A percentile compares a stretch with the other conserved stretches of the same genome.
These are phyloP conservation scores for Celastrina argiolus DNA, from an alignment of 2,888 invertebrate species.

Conservation along the genomic window DNA sequence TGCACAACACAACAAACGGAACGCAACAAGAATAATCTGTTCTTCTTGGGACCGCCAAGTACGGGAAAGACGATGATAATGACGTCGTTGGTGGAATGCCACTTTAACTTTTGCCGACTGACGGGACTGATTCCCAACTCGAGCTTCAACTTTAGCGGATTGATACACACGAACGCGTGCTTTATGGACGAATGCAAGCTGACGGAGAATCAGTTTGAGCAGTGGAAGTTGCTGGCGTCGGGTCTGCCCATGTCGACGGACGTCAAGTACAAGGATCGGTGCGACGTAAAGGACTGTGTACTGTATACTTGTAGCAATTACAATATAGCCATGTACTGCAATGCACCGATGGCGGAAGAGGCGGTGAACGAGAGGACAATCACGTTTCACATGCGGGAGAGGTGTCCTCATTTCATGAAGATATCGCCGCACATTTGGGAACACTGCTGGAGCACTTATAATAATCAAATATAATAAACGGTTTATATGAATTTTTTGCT, in stretches of 20 bases:
- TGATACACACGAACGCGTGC: conserved; percentile 20
- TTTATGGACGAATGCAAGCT: conserved; percentile 42
- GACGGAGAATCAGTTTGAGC: conserved; percentile 39
- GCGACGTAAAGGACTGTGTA: conserved; percentile 18
- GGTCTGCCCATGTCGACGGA: conserved; percentile 36
- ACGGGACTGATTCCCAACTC: conserved; percentile 23
- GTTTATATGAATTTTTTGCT: too few relatives aligned
- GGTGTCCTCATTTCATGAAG: too few relatives aligned
- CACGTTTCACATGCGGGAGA: neutral
- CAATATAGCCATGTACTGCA: too few relatives aligned
- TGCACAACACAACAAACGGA: too few relatives aligned
- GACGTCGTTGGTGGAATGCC: conserved; percentile 20
- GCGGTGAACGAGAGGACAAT: too few relatives aligned
- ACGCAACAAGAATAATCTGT: too few relatives aligned
- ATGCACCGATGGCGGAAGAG: too few relatives aligned
- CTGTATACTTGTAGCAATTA: neutral
- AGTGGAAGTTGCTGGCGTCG: conserved; percentile 38
- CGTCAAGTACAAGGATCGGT: conserved; percentile 27
- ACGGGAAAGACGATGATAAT: conserved; percentile 24
- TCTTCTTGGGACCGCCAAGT: neutral
- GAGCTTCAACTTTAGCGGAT: conserved; percentile 23
- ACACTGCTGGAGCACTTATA: too few relatives aligned
- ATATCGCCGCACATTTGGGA: too few relatives aligned
- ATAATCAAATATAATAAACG: too few relatives aligned
- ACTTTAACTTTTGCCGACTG: conserved; percentile 21